These are phyloP conservation scores for Porites lutea DNA, from an alignment of 64 coral and sea anemone genomes.

Conservation along the genomic window DNA sequence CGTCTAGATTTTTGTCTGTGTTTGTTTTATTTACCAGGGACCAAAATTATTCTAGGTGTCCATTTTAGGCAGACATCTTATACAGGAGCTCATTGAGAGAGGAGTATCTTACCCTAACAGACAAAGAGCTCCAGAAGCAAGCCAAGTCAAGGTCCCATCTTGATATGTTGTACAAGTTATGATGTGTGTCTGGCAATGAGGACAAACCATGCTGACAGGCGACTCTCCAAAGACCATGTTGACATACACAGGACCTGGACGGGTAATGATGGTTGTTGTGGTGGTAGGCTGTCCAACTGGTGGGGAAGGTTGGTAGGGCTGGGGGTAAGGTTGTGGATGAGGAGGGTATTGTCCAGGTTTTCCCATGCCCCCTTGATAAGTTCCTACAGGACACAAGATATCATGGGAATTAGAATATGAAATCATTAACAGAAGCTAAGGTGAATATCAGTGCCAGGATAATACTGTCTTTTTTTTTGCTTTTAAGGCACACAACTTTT, in stretches of 20 bases:
- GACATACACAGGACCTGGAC: slow-evolving; percentile 28
- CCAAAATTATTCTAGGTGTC: too few relatives aligned
- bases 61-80: too few relatives aligned
- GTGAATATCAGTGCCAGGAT: too few relatives aligned
- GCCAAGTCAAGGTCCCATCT: slow-evolving; percentile 87
- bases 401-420: too few relatives aligned
- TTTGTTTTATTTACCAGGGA: too few relatives aligned
- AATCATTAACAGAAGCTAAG: too few relatives aligned
- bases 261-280: slow-evolving; percentile 78
- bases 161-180: slow-evolving; percentile 83
- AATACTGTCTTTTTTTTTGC: too few relatives aligned
- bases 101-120: slow-evolving; percentile 76
- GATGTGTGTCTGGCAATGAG: slow-evolving; percentile 90
- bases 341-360: background rate
- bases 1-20: too few relatives aligned
- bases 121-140: slow-evolving; percentile 79
- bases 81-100: too few relatives aligned
- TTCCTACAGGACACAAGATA: too few relatives aligned
- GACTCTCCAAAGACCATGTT: slow-evolving; percentile 74
- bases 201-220: slow-evolving; percentile 91
- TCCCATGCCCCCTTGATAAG: background rate
- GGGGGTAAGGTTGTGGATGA: slow-evolving; percentile 30
- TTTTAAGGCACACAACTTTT: too few relatives aligned
- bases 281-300: slow-evolving; percentile 23
- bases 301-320: slow-evolving; percentile 27